phyloP scores from a whole-genome alignment of 2,888 invertebrate genomes.

The Heliconius erato region DNA sequence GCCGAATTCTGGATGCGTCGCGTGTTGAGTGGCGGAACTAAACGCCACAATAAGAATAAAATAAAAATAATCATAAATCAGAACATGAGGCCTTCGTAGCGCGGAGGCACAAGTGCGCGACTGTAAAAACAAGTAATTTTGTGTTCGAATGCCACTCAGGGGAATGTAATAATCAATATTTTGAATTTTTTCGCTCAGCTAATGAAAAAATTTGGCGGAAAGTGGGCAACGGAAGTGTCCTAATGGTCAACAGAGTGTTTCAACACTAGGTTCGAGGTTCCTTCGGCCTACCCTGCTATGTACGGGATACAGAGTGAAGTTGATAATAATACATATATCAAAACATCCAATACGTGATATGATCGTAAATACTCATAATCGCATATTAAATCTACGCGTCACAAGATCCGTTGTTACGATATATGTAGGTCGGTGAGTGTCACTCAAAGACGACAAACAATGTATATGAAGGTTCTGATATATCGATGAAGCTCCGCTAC shows the following conservation, averaged over 20 bases:
- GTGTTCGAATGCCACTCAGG: too few species aligned
- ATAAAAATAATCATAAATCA: too few species aligned
- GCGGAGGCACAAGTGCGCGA: too few species aligned
- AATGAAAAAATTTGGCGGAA: neutral
- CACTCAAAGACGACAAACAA: constrained; percentile 7
- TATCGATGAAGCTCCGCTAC: neutral
- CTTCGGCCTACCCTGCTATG: neutral
- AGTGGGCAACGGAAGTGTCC: neutral
- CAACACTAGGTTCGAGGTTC: neutral
- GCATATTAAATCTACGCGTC: neutral
- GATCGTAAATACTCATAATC: neutral
- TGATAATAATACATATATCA: too few species aligned
- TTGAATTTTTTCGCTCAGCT: too few species aligned
- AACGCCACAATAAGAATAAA: too few species aligned
- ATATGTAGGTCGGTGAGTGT: neutral
- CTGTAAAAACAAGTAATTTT: too few species aligned
- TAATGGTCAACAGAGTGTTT: neutral
- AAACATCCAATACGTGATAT: neutral
- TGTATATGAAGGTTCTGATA: neutral
- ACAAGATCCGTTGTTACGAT: neutral
- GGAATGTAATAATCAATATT: too few species aligned
- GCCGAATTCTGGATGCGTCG: too few species aligned
- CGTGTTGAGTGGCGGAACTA: too few species aligned
- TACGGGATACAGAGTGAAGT: too few species aligned
- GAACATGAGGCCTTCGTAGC: too few species aligned